These are phyloP conservation scores for Philereme vetulata DNA, from an alignment of 2,888 invertebrate species.

Conservation along the genomic window DNA sequence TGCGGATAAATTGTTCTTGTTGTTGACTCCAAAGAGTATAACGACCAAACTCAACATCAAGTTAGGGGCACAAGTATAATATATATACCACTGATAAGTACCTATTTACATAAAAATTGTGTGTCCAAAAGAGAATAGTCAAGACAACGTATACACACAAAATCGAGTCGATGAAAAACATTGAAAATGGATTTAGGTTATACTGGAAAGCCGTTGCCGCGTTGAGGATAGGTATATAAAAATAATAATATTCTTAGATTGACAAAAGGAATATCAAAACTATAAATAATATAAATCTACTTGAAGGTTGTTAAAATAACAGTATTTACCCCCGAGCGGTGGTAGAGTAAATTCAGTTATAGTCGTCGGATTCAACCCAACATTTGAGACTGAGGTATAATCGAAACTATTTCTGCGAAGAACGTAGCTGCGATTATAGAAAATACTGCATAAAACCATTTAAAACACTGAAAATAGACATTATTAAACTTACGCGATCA, in stretches of 20 bases:
- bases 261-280: not conserved
- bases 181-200: no score
- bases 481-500: no score
- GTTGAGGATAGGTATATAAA: no score
- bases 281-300: not conserved
- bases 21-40: conserved; percentile 31
- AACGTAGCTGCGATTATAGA: not conserved
- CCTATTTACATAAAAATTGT: not conserved
- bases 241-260: no score
- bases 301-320: conserved; percentile 2
- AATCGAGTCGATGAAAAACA: no score
- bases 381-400: conserved; percentile 12
- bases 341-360: conserved; percentile 17
- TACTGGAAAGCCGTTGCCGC: no score
- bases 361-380: conserved; percentile 27
- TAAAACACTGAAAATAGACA: no score
- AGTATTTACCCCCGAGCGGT: conserved; percentile 11
- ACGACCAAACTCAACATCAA: conserved; percentile 27
- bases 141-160: no score
- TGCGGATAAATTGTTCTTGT: conserved; percentile 36
- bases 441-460: no score
- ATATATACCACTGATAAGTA: conserved; percentile 9
- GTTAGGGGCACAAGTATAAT: conserved; percentile 21
- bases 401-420: not conserved
- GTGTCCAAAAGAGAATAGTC: not conserved